These are phyloP conservation scores for Capromys pilorides DNA, from an alignment of 2,797 vertebrate genomes.

Conservation along the genomic window DNA sequence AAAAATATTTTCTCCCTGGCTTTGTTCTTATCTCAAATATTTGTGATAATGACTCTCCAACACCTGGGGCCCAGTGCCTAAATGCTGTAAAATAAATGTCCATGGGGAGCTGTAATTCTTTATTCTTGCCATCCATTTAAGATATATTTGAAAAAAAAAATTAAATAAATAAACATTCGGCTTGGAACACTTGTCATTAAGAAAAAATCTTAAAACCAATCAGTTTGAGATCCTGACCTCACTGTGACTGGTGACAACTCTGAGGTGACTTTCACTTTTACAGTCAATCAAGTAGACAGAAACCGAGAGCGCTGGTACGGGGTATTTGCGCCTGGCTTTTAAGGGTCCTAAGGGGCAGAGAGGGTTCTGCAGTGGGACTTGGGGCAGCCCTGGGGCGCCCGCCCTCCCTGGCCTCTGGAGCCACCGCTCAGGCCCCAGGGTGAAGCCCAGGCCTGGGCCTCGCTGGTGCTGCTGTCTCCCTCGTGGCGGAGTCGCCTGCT, in stretches of 20 bases:
- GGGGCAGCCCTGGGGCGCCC: slow-evolving; percentile 2
- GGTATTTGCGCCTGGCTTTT: slow-evolving; percentile 48
- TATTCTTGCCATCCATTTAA: slow-evolving; percentile 49
- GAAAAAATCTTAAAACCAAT: slow-evolving; percentile 51
- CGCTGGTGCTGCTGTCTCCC: too few relatives aligned
- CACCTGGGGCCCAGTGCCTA: slow-evolving; percentile 56
- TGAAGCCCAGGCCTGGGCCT: neutral
- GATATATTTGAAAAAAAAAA: too few relatives aligned
- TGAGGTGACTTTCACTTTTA: slow-evolving; percentile 34
- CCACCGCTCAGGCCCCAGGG: neutral
- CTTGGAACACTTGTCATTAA: slow-evolving; percentile 44
- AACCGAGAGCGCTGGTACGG: slow-evolving; percentile 53
- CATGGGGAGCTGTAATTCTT: neutral
- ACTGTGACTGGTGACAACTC: slow-evolving; percentile 50
- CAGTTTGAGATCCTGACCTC: slow-evolving; percentile 47
- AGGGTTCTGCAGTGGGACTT: slow-evolving; percentile 35
- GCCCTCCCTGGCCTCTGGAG: slow-evolving; percentile 36
- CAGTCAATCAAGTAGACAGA: slow-evolving; percentile 64
- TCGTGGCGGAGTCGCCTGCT: neutral
- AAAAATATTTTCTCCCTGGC: slow-evolving; percentile 29
- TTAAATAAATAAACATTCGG: slow-evolving; percentile 58
- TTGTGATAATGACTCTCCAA: slow-evolving; percentile 69
- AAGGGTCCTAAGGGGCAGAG: slow-evolving; percentile 42
- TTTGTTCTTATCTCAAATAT: slow-evolving; percentile 72
- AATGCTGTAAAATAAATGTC: slow-evolving; percentile 56